phyloP scores from a whole-genome alignment of 2,888 invertebrate genomes.

The Diarsia dahlii region DNA sequence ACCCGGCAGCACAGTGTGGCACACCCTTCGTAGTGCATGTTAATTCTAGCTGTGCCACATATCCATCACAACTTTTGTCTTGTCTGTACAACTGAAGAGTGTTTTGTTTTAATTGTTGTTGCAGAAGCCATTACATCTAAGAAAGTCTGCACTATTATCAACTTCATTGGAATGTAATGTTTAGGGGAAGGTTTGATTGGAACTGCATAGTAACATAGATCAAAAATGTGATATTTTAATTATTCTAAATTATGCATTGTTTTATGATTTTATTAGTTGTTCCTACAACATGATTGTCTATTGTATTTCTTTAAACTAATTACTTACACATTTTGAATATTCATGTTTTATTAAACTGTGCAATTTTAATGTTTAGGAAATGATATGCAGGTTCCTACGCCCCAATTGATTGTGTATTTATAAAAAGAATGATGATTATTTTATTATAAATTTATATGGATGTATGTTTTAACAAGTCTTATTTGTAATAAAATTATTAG shows the following conservation, averaged over 20 bases:
- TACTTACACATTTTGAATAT: conserved; percentile 59
- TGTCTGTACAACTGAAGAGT: conserved; percentile 83
- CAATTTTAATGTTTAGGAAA: conserved; percentile 65
- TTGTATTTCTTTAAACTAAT: conserved; percentile 67
- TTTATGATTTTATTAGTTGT: conserved; percentile 71
- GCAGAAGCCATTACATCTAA: conserved; percentile 76
- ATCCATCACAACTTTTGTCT: conserved; percentile 77
- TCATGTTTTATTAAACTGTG: conserved; percentile 52
- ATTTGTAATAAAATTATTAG: conserved; percentile 67
- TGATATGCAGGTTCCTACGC: conserved; percentile 85
- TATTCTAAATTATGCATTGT: conserved; percentile 82
- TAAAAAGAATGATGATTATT: conserved; percentile 61
- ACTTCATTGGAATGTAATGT: conserved; percentile 70
- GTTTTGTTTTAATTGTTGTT: conserved; percentile 80
- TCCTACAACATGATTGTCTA: conserved; percentile 68
- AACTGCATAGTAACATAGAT: conserved; percentile 88
- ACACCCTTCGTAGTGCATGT: conserved; percentile 82
- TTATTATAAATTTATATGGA: conserved; percentile 69
- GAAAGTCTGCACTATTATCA: conserved; percentile 71
- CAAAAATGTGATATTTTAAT: conserved; percentile 89
- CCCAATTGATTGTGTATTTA: conserved; percentile 75
- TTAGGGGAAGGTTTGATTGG: conserved; percentile 77
- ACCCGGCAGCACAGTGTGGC: conserved; percentile 75
- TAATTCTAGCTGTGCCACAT: conserved; percentile 83
- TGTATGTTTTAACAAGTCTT: conserved; percentile 66